These are phyloP conservation scores for Pluvianellus socialis DNA, from an alignment of 2,113 vertebrate genomes.

Conservation along the genomic window DNA sequence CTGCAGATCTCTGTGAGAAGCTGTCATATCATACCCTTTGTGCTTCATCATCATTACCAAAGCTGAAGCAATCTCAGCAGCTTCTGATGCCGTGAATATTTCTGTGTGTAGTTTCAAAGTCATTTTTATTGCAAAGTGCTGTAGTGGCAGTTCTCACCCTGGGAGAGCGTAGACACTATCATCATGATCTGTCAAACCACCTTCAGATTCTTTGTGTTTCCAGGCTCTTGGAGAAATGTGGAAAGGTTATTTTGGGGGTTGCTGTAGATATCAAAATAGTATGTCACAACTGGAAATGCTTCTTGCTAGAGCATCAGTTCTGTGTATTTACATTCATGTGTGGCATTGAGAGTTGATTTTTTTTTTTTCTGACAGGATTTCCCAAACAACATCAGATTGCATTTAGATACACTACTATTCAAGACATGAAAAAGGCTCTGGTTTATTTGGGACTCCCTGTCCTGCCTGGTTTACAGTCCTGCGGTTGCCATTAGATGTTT, in stretches of 20 bases:
- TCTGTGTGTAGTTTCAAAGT: neutral
- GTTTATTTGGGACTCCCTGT: neutral
- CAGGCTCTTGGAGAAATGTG: neutral
- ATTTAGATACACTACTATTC: neutral
- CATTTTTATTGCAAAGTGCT: neutral
- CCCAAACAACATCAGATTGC: neutral
- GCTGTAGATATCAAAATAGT: neutral
- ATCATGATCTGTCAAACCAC: neutral
- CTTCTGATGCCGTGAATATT: neutral
- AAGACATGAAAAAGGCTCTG: neutral
- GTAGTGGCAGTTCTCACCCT: neutral
- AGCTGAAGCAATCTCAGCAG: neutral
- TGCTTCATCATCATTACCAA: neutral
- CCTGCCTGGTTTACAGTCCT: neutral
- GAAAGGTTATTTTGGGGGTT: neutral
- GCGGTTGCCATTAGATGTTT: fast-evolving
- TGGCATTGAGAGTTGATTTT: neutral
- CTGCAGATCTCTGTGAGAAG: neutral
- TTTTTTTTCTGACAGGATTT: neutral
- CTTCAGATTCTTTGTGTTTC: neutral
- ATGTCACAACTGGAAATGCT: neutral
- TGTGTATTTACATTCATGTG: neutral
- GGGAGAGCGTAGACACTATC: neutral
- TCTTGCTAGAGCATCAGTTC: neutral
- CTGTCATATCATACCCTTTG: neutral